Conservation (phyloP, 2,113 vertebrate genomes). For the Synodontis membranacea region DNA sequence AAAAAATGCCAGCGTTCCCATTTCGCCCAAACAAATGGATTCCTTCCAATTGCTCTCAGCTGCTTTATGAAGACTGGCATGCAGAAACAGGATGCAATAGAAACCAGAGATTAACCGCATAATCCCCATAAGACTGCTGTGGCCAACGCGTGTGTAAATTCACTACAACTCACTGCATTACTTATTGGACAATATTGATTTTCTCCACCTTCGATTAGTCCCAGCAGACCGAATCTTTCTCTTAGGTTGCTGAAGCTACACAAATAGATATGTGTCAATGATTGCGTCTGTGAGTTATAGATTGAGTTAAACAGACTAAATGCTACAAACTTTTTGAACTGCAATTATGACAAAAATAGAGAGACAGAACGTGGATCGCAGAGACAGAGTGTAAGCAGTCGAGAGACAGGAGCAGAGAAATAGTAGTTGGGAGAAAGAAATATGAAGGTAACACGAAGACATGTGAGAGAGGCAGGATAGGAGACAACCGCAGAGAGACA, state of each 20-base stretch:
- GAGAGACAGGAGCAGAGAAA: background rate
- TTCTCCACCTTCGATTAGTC: conserved; percentile 50
- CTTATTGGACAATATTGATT: conserved; percentile 55
- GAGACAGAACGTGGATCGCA: background rate
- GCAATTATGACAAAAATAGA: background rate
- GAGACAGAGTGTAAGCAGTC: background rate
- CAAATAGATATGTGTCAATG: conserved; percentile 10
- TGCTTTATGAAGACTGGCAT: conserved; percentile 10
- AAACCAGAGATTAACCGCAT: conserved; percentile 26
- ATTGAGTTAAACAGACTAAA: conserved; percentile 16
- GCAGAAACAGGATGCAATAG: background rate
- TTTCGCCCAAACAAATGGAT: conserved; percentile 37
- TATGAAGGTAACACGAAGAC: background rate
- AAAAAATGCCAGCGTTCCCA: conserved; percentile 9
- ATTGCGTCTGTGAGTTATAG: conserved; percentile 12
- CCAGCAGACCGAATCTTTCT: conserved; percentile 35
- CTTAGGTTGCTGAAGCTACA: conserved; percentile 17
- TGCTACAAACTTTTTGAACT: background rate
- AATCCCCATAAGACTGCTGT: conserved; percentile 34
- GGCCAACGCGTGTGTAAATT: conserved; percentile 45
- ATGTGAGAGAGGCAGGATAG: background rate
- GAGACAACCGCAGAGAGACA: background rate
- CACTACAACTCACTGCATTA: conserved; percentile 46
- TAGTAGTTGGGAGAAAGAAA: background rate
- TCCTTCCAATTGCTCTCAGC: conserved; percentile 17